These are phyloP conservation scores for Pithys albifrons DNA, from an alignment of 2,113 vertebrate genomes.

Conservation along the genomic window DNA sequence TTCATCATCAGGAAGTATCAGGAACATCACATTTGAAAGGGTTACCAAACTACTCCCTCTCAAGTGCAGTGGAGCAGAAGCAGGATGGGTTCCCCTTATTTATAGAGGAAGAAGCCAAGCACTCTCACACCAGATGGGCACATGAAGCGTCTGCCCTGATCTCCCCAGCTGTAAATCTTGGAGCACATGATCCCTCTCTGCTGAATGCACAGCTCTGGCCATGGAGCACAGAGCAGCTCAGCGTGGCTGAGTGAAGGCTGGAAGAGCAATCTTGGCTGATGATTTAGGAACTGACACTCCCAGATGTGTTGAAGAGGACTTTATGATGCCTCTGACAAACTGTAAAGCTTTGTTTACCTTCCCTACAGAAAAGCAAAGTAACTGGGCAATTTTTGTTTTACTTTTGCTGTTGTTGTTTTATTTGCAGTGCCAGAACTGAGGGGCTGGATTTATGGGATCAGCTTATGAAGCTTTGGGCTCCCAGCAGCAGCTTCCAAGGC, in stretches of 20 bases:
- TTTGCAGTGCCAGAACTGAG: not conserved
- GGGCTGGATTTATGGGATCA: not conserved
- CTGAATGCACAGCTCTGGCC: not conserved
- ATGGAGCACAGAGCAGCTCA: not conserved
- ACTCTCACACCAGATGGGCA: fast-evolving
- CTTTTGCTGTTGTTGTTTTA: not conserved
- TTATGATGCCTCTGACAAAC: slow-evolving; percentile 8
- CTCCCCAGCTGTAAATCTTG: fast-evolving
- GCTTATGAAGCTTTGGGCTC: not conserved
- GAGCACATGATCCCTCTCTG: not conserved
- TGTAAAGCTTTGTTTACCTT: slow-evolving; percentile 22
- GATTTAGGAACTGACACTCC: not conserved
- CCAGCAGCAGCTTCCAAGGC: not conserved
- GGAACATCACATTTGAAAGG: too few species aligned
- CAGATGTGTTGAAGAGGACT: not conserved
- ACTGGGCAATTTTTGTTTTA: not conserved
- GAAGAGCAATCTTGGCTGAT: not conserved
- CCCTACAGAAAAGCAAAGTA: not conserved
- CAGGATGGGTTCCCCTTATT: not conserved
- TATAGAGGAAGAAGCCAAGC: fast-evolving
- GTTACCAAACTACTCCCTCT: too few species aligned
- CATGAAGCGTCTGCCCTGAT: fast-evolving
- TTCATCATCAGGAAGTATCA: not conserved
- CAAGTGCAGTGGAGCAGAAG: fast-evolving
- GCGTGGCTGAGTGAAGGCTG: fast-evolving